Base-by-base conservation (phyloP, 2,888 invertebrate species). In the Coleophora flavipennella region DNA sequence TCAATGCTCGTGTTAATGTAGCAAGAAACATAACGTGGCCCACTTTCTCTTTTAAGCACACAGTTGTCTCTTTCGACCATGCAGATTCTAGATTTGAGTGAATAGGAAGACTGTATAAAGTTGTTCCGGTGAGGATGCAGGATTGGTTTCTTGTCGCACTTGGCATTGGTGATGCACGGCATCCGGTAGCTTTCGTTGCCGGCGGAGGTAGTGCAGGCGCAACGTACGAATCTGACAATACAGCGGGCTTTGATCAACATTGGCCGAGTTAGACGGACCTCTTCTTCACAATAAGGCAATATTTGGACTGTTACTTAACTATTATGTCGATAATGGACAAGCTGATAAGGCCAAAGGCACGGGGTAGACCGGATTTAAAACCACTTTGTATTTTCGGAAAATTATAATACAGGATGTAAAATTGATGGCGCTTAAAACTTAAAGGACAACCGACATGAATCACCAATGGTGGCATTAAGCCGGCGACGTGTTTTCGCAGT, bases 21-120 rank as follows among this genome's bases (percentile, higher is more conserved):
- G 65, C 70, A 74, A 73, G 80, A 76, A 83, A 81, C 83, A 68
- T 79, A 84, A 77, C 79, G 68, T 83, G 83, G 80, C 84, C 83
- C 83, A 83, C 84, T 84, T 84, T 84, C 84, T 84, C 84, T 84
- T 83, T 84, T 81, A 79, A 76, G 68, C 72, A 64, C 64, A 65
- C 59, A 63, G 10, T 63, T 53, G 72, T 81, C 78, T 79, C 77
- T 68, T 62, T 81, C 76, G 61, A 57, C 53, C 62, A 53, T 54
- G 52, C 50, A 45, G 47, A 43, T 40, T 48, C 50, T 46, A 48
- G 49, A 51, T 50, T 56, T 44, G 63, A 49, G 42, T 51, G 71
- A 83, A 70, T 50, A 77, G 74, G 83, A 80, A 65, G 67, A 67
- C 57, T 46, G 50, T 67, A 66, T 62, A 57, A 49, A 62, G 63